Base-by-base conservation (phyloP, 1,140 invertebrate species). In the Diabrotica virgifera region DNA sequence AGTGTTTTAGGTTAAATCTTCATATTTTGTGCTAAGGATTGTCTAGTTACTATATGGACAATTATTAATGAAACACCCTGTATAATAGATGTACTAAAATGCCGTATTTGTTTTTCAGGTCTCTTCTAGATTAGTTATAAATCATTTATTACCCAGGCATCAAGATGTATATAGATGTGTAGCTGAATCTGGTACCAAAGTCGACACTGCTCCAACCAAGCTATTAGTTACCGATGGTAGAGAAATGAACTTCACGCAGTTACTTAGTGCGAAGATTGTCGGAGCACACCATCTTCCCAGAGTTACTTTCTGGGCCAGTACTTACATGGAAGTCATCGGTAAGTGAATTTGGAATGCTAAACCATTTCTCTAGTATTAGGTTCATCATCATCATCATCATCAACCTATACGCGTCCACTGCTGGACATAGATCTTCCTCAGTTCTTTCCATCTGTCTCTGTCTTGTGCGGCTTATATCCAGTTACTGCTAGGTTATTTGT, bases 91-190 rank as follows among this genome's bases (percentile, higher is more conserved):
- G 24, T 24, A 24, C n/a, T 24, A 24, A 24, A 24, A 24, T 24
- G 24, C 4, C 24, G 4, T 24, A 1, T 24, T 46, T 46, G 8
- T n/a, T 10, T 46, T 46, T 46, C 40, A 46, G 40, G 82, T 89
- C 1, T 78, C 81, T 5, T 89, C 90, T 0, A 85, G 87, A 53
- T 82, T 92, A 24, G 84, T 89, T 9, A 79, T 91, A 58, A 84
- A 85, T 59, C 85, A 86, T 62, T 79, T 86, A 5, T 74, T 81
- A 11, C 81, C 83, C n/a, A 79, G 82, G 5, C 85, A 89, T 65
- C 78, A 83, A 64, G 86, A 85, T 24, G 77, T 81, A 6, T 92
- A 89, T 76, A 89, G 87, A 9, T 95, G 92, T 72, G 83, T 90
- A 1, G 91, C 88, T 2, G 81, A 82, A n/a, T 80, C 86, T 24